Base-by-base conservation (phyloP, 2,888 invertebrate species). In the Stenichneumon culpator region DNA sequence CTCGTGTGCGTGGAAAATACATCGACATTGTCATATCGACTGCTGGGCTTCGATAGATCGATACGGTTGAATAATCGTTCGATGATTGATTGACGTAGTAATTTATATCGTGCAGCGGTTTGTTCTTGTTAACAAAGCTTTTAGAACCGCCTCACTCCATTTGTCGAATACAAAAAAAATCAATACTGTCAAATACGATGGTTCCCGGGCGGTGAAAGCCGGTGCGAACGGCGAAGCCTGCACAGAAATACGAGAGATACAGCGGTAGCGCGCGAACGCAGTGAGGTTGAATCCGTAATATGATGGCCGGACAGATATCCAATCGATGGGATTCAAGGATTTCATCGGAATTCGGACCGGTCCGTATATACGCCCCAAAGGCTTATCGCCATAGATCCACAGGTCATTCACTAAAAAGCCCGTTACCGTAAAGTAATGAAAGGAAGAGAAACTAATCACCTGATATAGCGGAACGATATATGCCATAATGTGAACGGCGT, bases 311-410 rank as follows among this genome's bases (percentile, higher is more conserved):
- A 52, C 54, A 52, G 78, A 81, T 84, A 80, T 52, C 16, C 25
- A 69, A 68, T 81, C 77, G 60, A 63, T 81, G 68, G 36, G 68
- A 84, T 81, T 78, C 81, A 81, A 81, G 68, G 73, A 57, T 73
- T 69, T 73, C 73, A 63, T 72, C 68, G 67, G 68, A 83, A 83
- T 80, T 75, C 75, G 28, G 70, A 1, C 3, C 22, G 14, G 11
- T 4, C 57, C 22, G 22, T 44, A 65, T 32, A 57, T 65, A 39
- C 65, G 57, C 39, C 16, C 57, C 75, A 14, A 25, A 47, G 65
- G 83, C 83, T 83, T 83, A 83, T 80, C 80, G 72, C 68, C 50
- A 81, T 81, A 57, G 77, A 77, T 22, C 75, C 79, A 70, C 50
- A 70, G 47, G 60, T 73, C 77, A 84, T 84, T 84, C 75, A 77